These are phyloP conservation scores for Euclidia mi DNA, from an alignment of 2,888 invertebrate species.

Conservation along the genomic window DNA sequence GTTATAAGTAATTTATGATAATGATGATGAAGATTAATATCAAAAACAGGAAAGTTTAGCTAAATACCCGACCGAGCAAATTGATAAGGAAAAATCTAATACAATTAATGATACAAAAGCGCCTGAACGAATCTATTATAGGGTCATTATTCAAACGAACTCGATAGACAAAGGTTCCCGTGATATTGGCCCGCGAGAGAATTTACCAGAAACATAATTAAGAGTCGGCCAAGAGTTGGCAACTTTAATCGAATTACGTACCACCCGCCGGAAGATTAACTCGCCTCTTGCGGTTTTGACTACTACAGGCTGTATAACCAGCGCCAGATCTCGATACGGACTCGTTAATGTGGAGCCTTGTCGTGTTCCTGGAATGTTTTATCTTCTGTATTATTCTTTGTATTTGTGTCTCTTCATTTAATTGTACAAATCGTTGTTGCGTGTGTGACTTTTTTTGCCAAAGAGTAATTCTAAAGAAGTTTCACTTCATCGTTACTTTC, in stretches of 20 bases:
- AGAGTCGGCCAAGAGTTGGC: constrained; percentile 67
- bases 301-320: constrained; percentile 30
- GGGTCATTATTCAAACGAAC: constrained; percentile 49
- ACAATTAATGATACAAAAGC: constrained; percentile 8
- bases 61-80: neutral
- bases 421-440: too few species aligned
- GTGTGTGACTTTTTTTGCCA: too few species aligned
- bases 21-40: constrained; percentile 1
- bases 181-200: constrained; percentile 54
- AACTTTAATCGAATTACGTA: constrained; percentile 79
- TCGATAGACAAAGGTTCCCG: constrained; percentile 54
- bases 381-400: neutral
- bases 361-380: constrained; percentile 21
- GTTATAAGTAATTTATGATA: neutral
- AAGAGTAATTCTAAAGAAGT: too few species aligned
- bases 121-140: constrained; percentile 43
- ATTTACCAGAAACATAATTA: constrained; percentile 68
- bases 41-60: constrained; percentile 3
- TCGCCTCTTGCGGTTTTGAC: constrained; percentile 61
- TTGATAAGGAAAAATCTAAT: constrained; percentile 4
- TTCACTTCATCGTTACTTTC: too few species aligned
- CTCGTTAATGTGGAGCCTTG: constrained; percentile 13
- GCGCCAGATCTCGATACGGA: constrained; percentile 32
- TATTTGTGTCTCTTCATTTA: too few species aligned
- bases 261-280: constrained; percentile 64